phyloP scores from a whole-genome alignment of 2,888 invertebrate genomes.

The Siphonodentalium dalli region DNA sequence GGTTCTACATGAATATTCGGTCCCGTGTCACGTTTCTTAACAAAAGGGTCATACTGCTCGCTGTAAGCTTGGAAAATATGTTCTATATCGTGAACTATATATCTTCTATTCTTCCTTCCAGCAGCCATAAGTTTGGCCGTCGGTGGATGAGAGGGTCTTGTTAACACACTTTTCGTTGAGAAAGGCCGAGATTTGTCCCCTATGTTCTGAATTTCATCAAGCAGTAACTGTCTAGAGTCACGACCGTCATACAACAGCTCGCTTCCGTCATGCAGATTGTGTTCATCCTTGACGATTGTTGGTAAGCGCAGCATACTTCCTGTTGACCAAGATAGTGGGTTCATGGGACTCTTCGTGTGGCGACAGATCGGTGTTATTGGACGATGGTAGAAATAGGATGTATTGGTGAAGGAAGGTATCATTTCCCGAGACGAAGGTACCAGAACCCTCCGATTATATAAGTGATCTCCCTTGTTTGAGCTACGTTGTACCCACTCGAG shows the following conservation, averaged over 20 bases:
- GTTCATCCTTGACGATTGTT: conserved; percentile 23
- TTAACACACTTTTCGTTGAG: conserved; percentile 29
- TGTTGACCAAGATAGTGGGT: conserved; percentile 34
- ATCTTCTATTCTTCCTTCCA: conserved; percentile 29
- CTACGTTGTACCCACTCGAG: conserved; percentile 51
- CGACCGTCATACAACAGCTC: conserved; percentile 39
- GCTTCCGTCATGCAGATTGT: conserved; percentile 22
- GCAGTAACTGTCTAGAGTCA: conserved; percentile 44
- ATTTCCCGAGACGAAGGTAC: conserved; percentile 27
- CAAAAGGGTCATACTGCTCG: conserved; percentile 55
- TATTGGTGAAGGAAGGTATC: conserved; percentile 39
- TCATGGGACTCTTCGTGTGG: conserved; percentile 34
- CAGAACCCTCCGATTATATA: conserved; percentile 23
- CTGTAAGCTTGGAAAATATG: conserved; percentile 54
- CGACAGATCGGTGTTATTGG: conserved; percentile 39
- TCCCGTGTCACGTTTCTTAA: too few species aligned
- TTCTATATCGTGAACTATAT: conserved; percentile 39
- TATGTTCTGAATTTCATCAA: conserved; percentile 39
- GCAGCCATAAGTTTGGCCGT: conserved; percentile 51
- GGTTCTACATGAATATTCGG: too few species aligned
- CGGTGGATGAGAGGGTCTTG: conserved; percentile 36
- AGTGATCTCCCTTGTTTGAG: conserved; percentile 20
- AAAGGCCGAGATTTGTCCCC: conserved; percentile 34
- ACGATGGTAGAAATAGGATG: conserved; percentile 49
- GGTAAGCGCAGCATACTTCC: conserved; percentile 34